Evolutionary conservation across 2,888 invertebrate genomes (phyloP), one percentile per base, ranked within the genome.

Genomic region (Stratiomys singularior): DNA sequence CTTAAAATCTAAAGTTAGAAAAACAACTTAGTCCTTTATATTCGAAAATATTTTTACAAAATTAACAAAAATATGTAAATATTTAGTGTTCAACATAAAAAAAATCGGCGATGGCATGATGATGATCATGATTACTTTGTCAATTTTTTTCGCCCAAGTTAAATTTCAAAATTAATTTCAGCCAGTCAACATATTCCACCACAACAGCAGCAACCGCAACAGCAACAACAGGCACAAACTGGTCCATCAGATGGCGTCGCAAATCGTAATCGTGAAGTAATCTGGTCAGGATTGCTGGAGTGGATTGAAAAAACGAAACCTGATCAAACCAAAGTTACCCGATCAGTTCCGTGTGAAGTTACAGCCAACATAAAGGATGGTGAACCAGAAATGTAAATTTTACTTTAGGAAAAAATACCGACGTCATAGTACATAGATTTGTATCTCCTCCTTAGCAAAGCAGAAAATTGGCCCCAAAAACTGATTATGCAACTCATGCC

Each of bases 401-500:
- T n/a, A 18, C 21, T 44, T 67, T 11, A n/a, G n/a, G n/a, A n/a
- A n/a, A n/a, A 44, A 44, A n/a, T 18, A 13, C 13, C 15, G 13
- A 13, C 11, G 28, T 28, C n/a, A n/a, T n/a, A n/a, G n/a, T n/a
- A n/a, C n/a, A n/a, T n/a, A n/a, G n/a, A n/a, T n/a, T n/a, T n/a
- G n/a, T n/a, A n/a, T n/a, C n/a, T n/a, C 27, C 21, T 58, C 83
- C 84, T 77, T 82, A 92, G 92, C 78, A 96, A 96, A 88, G 96
- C 96, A 0, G 95, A 96, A 83, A 94, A 94, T 37, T 98, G 98
- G 98, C 97, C 98, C 0, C 91, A 91, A 81, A 96, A 96, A 84
- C 87, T 98, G 47, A 91, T 96, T 69, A 97, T 98, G 96, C 97
- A 97, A 87, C 86, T 98, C 81, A 96, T 98, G 93, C 98, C 97